Conservation (phyloP, 2,888 invertebrate genomes). For the Lingula anatina region DNA sequence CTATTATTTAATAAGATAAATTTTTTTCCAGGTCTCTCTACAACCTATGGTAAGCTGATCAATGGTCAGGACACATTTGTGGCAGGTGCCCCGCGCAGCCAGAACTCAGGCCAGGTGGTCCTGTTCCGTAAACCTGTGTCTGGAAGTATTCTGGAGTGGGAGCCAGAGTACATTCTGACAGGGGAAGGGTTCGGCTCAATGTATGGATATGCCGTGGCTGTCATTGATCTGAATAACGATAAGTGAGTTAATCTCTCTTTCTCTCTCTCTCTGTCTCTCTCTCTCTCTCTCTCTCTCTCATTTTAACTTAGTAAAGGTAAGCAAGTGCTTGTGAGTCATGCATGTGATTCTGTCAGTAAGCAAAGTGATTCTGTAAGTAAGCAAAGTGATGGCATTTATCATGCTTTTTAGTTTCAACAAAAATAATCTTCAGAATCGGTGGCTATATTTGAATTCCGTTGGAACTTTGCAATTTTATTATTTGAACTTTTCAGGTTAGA, state of each 20-base stretch:
- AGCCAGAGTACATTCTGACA: constrained; percentile 63
- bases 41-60: constrained; percentile 30
- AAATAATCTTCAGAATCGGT: too few relatives aligned
- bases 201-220: constrained; percentile 87
- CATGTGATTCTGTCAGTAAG: too few relatives aligned
- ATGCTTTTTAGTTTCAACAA: too few relatives aligned
- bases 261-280: neutral
- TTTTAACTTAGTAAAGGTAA: neutral
- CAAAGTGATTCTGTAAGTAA: neutral
- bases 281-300: neutral
- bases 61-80: constrained; percentile 20
- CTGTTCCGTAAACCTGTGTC: constrained; percentile 28
- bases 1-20: too few relatives aligned
- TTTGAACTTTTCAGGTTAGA: constrained; percentile 43
- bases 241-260: too few relatives aligned
- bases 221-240: constrained; percentile 90
- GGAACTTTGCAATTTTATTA: too few relatives aligned
- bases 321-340: neutral
- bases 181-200: constrained; percentile 93
- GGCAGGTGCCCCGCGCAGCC: constrained; percentile 82
- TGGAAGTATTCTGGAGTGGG: constrained; percentile 56
- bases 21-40: constrained; percentile 45
- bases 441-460: too few relatives aligned
- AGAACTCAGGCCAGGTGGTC: constrained; percentile 82
- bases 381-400: too few relatives aligned